Base-by-base conservation (phyloP, 1,140 invertebrate species). In the Augochlora pura region DNA sequence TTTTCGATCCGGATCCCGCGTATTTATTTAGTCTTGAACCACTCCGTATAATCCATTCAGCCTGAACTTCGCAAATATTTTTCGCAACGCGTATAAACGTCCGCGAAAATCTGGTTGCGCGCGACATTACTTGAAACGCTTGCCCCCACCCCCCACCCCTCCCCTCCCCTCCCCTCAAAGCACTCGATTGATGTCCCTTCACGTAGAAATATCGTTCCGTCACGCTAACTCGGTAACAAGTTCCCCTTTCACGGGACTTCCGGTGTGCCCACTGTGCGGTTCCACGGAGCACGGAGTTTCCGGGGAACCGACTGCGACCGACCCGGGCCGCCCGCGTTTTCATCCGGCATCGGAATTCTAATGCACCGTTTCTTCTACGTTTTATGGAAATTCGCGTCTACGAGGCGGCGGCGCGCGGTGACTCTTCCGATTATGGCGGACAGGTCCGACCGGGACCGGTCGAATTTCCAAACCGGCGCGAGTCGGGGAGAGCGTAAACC, bases 281-380 rank as follows among this genome's bases (percentile, higher is more conserved):
- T 6, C 1, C n/a, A 16, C n/a, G n/a, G 32, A 49, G 65, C 16
- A 23, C 16, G 4, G 63, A 71, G 59, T 49, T 46, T 71, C 59
- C 60, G 46, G 38, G 38, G 16, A 54, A n/a, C 39, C 42, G 42
- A 12, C 42, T 9, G 10, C 2, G 7, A 14, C 1, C 25, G 75
- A 52, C 23, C 8, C 52, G 32, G 16, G 64, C 38, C 42, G 66
- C 74, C 38, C 42, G 66, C 74, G 80, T 74, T 85, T 85, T 85
- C 80, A 85, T 85, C 77, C 62, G 68, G 68, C 83, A 77, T 85
- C 76, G 81, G 80, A 83, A 83, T 80, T 85, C 81, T 80, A 80
- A 83, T 76, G 81, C 66, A 21, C 7, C 69, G 66, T 84, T 85
- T 84, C 84, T 86, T 86, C 82, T 63, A 32, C 70, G 76, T 82